Percentiles rank a stretch among this genome's conserved stretches.
These are phyloP conservation scores for Zaprionus ornatus DNA, from an alignment of 1,140 invertebrate species.

Conservation along the genomic window DNA sequence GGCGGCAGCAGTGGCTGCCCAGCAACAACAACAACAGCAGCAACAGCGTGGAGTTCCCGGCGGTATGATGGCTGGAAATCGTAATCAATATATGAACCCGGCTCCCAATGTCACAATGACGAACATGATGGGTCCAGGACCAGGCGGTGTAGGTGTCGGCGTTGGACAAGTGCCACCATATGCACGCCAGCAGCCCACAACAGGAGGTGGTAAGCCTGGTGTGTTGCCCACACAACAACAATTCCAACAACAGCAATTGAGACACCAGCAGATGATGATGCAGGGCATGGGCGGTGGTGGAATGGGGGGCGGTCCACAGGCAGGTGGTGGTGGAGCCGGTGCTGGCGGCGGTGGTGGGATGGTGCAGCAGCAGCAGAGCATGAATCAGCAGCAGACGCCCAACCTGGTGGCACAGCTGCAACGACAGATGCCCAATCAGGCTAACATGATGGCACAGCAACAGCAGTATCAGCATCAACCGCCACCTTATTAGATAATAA, in stretches of 20 bases:
- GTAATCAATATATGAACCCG: constrained; percentile 82
- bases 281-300: constrained; percentile 76
- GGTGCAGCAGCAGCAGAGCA: constrained; percentile 84
- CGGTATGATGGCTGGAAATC: constrained; percentile 81
- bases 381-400: constrained; percentile 86
- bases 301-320: constrained; percentile 60
- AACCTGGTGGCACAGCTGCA: constrained; percentile 87
- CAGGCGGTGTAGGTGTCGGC: constrained; percentile 62
- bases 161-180: constrained; percentile 84
- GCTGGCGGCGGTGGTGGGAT: constrained; percentile 61
- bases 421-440: constrained; percentile 84
- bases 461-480: constrained; percentile 74
- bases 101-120: constrained; percentile 84
- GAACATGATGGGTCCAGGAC: constrained; percentile 84
- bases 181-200: constrained; percentile 66
- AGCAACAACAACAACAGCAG: constrained; percentile 85
- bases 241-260: constrained; percentile 81
- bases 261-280: constrained; percentile 84
- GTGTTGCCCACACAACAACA: constrained; percentile 74
- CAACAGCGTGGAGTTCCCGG: constrained; percentile 67
- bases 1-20: constrained; percentile 67
- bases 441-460: constrained; percentile 83
- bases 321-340: constrained; percentile 44
- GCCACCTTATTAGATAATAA: constrained; percentile 60
- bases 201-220: constrained; percentile 76